A percentile compares a stretch with the other conserved stretches of the same genome.
Conservation (phyloP, 2,113 vertebrate genomes). For the Cettia cetti region DNA sequence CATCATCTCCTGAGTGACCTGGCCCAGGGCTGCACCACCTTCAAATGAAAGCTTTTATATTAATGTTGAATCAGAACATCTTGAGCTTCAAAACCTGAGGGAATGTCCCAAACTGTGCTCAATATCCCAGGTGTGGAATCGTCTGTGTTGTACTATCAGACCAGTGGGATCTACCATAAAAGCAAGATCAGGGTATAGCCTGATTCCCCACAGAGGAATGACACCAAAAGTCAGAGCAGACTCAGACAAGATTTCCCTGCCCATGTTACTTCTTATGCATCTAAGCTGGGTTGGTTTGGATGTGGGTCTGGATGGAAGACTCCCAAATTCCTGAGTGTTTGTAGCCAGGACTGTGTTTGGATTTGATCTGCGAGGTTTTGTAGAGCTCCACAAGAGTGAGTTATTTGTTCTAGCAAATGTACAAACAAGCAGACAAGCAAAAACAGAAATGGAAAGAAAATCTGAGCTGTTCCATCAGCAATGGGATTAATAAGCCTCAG, state of each 20-base stretch:
- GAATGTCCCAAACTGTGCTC: neutral
- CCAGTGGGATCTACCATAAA: neutral
- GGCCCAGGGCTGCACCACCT: neutral
- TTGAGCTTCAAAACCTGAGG: neutral
- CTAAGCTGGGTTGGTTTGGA: neutral
- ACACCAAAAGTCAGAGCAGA: neutral
- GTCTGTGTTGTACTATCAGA: neutral
- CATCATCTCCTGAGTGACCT: neutral
- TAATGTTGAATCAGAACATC: neutral
- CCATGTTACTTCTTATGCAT: neutral
- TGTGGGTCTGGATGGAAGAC: neutral
- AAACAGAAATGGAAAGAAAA: neutral
- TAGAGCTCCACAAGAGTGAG: neutral
- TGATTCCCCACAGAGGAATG: neutral
- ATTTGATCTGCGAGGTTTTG: conserved; percentile 7
- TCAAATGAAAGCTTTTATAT: neutral
- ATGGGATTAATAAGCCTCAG: neutral
- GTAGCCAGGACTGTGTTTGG: conserved; percentile 3
- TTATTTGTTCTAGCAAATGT: conserved; percentile 28
- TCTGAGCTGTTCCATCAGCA: neutral
- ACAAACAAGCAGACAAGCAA: conserved; percentile 50
- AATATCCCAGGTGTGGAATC: neutral
- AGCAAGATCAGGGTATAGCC: neutral
- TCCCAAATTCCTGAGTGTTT: neutral
- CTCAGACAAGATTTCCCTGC: neutral